Conservation (phyloP, 2,113 vertebrate species). For the Philantomba maxwellii region DNA sequence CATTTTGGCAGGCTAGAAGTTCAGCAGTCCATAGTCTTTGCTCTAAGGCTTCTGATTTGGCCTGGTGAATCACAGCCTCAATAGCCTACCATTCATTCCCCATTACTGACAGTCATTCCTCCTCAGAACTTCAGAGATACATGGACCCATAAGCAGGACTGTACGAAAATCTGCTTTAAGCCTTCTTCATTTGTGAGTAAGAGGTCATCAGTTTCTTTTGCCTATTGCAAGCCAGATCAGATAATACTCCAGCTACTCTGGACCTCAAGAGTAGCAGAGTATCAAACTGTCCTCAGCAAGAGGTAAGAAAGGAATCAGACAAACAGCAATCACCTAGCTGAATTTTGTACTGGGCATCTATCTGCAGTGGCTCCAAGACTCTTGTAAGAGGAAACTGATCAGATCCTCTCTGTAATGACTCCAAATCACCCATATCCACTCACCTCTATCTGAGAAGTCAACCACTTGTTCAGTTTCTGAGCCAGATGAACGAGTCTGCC, state of each 20-base stretch:
- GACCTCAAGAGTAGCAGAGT: not conserved
- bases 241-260: not conserved
- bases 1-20: not conserved
- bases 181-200: not conserved
- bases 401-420: not conserved
- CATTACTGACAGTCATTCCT: not conserved
- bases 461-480: slow-evolving; percentile 91
- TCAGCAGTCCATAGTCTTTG: not conserved
- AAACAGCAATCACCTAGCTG: not conserved
- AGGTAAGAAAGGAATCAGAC: not conserved
- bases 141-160: not conserved
- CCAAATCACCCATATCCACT: not conserved
- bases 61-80: not conserved
- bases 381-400: not conserved
- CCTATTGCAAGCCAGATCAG: not conserved
- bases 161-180: not conserved
- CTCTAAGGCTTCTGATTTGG: not conserved
- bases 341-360: not conserved
- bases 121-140: not conserved
- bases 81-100: not conserved
- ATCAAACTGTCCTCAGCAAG: not conserved
- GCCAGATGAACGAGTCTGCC: slow-evolving; percentile 93
- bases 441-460: slow-evolving; percentile 89
- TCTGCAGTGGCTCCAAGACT: not conserved
- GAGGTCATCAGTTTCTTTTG: not conserved